phyloP scores from a whole-genome alignment of 2,888 invertebrate species.

The Scaptomyza reducta region DNA sequence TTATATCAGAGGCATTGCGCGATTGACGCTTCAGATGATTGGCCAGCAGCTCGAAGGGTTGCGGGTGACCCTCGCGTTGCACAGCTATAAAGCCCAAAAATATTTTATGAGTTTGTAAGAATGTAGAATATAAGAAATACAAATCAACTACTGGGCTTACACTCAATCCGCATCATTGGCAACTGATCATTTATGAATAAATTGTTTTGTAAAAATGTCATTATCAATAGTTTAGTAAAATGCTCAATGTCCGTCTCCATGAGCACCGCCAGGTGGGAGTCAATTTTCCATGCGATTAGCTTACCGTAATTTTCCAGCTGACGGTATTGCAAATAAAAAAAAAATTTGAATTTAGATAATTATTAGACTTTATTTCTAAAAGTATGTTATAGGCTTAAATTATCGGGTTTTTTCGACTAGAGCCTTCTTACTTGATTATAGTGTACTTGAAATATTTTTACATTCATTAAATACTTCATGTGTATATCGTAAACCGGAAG shows the following conservation, averaged over 20 bases:
- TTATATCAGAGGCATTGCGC: conserved; percentile 77
- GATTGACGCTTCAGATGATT: conserved; percentile 84
- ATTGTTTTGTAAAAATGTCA: conserved; percentile 89
- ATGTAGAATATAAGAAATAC: neutral
- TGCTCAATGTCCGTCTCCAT: conserved; percentile 91
- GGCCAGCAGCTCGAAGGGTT: conserved; percentile 85
- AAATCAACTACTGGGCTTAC: conserved; percentile 85
- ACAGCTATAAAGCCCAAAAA: conserved; percentile 85
- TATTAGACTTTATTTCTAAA: no score
- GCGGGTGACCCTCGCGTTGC: conserved; percentile 86
- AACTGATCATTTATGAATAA: conserved; percentile 91
- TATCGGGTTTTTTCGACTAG: no score
- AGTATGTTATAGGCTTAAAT: no score
- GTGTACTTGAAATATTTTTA: no score
- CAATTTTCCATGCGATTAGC: conserved; percentile 91
- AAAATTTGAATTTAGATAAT: no score
- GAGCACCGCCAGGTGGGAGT: conserved; percentile 90
- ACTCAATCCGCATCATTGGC: conserved; percentile 90
- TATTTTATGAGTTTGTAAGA: conserved; percentile 7
- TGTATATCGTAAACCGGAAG: no score
- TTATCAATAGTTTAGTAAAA: conserved; percentile 88
- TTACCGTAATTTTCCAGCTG: conserved; percentile 91
- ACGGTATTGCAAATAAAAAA: no score
- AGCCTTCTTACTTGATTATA: no score
- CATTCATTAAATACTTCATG: no score